Base-by-base conservation (phyloP, 2,797 vertebrate species). In the Synanceia verrucosa region DNA sequence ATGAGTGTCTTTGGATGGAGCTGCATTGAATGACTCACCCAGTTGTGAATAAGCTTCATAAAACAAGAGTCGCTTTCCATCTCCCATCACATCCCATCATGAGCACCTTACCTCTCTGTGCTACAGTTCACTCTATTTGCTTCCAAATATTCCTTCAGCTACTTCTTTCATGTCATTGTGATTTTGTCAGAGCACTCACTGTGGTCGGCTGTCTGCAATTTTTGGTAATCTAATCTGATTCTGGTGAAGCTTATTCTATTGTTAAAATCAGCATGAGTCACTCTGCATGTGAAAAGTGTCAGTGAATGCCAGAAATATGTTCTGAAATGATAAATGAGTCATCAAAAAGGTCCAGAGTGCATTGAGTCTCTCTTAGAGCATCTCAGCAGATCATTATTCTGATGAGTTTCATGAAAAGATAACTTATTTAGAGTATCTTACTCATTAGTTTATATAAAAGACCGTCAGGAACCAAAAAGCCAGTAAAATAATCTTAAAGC, bases 321-420 rank as follows among this genome's bases (percentile, higher is more conserved):
- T 33, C n/a, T 23, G 34, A 55, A 13, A 60, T 48, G 28, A 66
- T 67, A 31, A 76, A 59, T 61, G 46, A 72, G 58, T 70, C 36
- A 70, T 66, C 2, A 37, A 18, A 24, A 24, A 4, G 7, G 16
- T n/a, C 39, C 24, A 29, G 14, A 61, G 56, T 36, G 16, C 34
- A 16, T 4, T 7, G 9, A 13, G 18, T 28, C 26, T 9, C 47
- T 64, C 24, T 46, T 36, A 66, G 13, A 62, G 34, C 2, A 5
- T 44, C 9, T 65, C 36, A 34, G 9, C n/a, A 48, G 34, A 37
- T 41, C n/a, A 53, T 23, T 19, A 2, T 5, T 5, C 18, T n/a
- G 36, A 4, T 44, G 28, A 8, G 3, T 43, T 33, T 61, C 6
- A 46, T 36, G 29, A 19, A 19, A 12, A 48, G 4, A 58, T 12